phyloP scores from a whole-genome alignment of 2,113 vertebrate genomes.

The Hystrix cristata region DNA sequence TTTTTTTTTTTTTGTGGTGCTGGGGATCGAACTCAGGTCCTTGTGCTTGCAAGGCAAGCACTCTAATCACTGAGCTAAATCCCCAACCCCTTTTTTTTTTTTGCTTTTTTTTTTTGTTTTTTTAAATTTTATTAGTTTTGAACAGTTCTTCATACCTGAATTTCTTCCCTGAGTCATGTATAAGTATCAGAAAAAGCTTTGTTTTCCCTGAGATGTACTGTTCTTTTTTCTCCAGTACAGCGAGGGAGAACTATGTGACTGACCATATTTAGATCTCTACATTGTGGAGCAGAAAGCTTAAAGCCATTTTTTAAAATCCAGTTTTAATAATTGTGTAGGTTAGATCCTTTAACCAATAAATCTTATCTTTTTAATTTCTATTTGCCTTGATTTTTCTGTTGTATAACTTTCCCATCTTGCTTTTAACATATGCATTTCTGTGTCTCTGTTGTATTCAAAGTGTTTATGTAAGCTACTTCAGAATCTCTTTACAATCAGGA shows the following conservation, averaged over 20 bases:
- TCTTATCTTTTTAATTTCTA: background rate
- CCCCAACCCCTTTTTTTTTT: too few relatives aligned
- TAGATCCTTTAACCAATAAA: background rate
- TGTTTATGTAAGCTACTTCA: background rate
- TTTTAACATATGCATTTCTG: background rate
- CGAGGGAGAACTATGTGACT: background rate
- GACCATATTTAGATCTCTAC: background rate
- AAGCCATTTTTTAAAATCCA: background rate
- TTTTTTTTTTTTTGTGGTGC: too few relatives aligned
- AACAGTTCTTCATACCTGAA: background rate
- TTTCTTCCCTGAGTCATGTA: background rate
- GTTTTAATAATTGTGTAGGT: background rate
- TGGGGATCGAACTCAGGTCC: too few relatives aligned
- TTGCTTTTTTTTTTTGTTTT: too few relatives aligned
- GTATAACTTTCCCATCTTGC: background rate
- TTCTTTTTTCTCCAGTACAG: background rate
- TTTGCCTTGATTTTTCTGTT: constrained; percentile 32
- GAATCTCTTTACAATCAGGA: background rate
- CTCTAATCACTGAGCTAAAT: too few relatives aligned
- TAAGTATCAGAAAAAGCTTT: background rate
- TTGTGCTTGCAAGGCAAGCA: too few relatives aligned
- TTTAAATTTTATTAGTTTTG: background rate
- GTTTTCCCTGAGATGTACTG: background rate
- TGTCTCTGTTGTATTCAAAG: background rate
- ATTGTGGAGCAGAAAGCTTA: background rate